Evolutionary conservation across 2,797 vertebrate genomes (phyloP), one percentile per base, ranked within the genome.

Genomic region (Bufotes viridis): DNA sequence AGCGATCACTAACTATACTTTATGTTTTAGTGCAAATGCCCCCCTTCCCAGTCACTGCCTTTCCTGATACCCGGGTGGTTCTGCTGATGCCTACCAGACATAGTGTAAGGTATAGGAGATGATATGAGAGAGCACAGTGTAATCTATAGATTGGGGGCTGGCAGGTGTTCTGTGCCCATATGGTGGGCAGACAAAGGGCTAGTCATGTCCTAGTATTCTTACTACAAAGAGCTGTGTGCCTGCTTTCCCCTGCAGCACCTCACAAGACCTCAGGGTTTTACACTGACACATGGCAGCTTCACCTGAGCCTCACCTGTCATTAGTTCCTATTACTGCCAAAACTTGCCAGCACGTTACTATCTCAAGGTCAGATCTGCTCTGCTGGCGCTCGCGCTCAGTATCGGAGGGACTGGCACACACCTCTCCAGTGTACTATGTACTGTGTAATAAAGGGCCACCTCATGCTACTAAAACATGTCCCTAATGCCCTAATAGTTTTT

Each of bases 321-420:
- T 18, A 49, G 15, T 22, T 74, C 29, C 49, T 58, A 10, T 63
- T 69, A n/a, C 22, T 74, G 29, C 72, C 42, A 75, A 75, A 49
- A 22, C 12, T 4, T 22, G 12, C 18, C 70, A 42, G 34, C 34
- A 20, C 34, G 22, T 22, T 22, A 6, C 12, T 55, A 78, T 78
- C 49, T 78, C 49, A 78, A 78, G 75, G 75, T 78, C 24, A 78
- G 42, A n/a, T 55, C 24, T 24, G 75, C 75, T 55, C 53, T 49
- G 17, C 12, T 74, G 70, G 34, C 34, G 18, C 69, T 6, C 53
- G 3, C 3, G 74, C 72, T 53, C 22, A 15, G 72, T 24, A 11
- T 15, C 18, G 6, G 13, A 22, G 29, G 70, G 1, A 11, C 26
- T 51, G 20, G 75, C 10, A 55, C 75, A 55, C 75, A 55, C 22